These are phyloP conservation scores for Microcebus griseorufus DNA, from an alignment of 2,113 vertebrate genomes.

Conservation along the genomic window DNA sequence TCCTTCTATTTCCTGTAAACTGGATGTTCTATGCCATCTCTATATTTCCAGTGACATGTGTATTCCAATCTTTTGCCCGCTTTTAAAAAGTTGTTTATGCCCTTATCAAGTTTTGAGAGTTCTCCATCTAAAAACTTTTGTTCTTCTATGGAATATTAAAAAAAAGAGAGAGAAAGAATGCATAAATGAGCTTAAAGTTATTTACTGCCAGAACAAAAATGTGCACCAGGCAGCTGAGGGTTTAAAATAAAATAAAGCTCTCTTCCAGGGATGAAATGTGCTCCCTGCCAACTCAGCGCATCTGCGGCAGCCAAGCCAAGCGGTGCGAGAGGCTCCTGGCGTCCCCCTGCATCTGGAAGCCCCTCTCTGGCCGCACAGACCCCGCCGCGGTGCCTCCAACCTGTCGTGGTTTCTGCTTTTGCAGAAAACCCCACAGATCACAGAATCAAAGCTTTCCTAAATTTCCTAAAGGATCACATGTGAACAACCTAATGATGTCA, in stretches of 20 bases:
- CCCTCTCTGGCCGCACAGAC: not conserved
- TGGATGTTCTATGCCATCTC: not conserved
- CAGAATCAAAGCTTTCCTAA: not conserved
- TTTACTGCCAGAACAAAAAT: constrained; percentile 59
- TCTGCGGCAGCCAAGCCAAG: not conserved
- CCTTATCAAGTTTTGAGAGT: constrained; percentile 24
- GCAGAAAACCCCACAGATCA: not conserved
- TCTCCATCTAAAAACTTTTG: constrained; percentile 50
- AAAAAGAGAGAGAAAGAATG: constrained; percentile 16
- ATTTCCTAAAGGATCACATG: not conserved
- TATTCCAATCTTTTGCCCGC: not conserved
- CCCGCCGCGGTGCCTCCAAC: not conserved
- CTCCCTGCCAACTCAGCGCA: not conserved
- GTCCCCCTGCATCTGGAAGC: not conserved
- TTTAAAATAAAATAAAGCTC: constrained; percentile 45
- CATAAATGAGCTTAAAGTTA: constrained; percentile 51
- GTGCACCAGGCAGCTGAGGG: constrained; percentile 38
- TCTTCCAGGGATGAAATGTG: not conserved
- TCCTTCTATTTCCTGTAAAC: not conserved
- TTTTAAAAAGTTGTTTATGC: constrained; percentile 33
- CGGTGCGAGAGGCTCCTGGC: not conserved
- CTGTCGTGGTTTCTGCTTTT: not conserved
- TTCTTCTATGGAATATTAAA: constrained; percentile 29
- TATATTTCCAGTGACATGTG: not conserved
- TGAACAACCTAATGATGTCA: not conserved